Evolutionary conservation across 2,797 vertebrate species (phyloP).

Genomic region (Acrossocheilus fasciatus): DNA sequence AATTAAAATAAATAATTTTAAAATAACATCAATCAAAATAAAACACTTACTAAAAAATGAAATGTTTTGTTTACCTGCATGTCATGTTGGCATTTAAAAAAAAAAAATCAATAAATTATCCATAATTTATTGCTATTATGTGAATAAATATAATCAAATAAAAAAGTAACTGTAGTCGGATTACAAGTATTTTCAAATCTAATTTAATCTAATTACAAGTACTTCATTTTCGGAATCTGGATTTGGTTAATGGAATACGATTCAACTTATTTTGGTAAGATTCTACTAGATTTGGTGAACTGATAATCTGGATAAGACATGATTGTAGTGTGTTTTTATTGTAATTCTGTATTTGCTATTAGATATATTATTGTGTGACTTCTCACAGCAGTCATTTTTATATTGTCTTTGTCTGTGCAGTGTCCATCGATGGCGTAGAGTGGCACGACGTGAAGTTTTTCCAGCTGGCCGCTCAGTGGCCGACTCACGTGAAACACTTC

Average conservation of each 20-base stretch:
- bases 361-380: not conserved
- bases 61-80: too few species aligned
- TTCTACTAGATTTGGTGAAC: not conserved
- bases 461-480: conserved; percentile 88
- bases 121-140: too few species aligned
- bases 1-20: too few species aligned
- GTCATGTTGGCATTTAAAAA: too few species aligned
- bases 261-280: not conserved
- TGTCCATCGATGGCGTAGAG: conserved; percentile 84
- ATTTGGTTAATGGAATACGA: not conserved
- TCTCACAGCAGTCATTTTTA: not conserved
- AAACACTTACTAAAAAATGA: too few species aligned
- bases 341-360: not conserved
- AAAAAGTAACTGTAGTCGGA: too few species aligned
- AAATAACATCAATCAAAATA: too few species aligned
- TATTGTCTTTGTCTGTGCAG: conserved; percentile 59
- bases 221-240: too few species aligned
- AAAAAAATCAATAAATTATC: too few species aligned
- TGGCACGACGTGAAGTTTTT: conserved; percentile 89
- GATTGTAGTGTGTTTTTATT: not conserved
- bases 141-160: too few species aligned
- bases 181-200: too few species aligned
- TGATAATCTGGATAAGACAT: not conserved
- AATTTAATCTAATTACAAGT: too few species aligned
- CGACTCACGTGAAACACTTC: conserved; percentile 87